Base-by-base conservation (phyloP, 2,888 invertebrate species). In the Oxytorus armatus region DNA sequence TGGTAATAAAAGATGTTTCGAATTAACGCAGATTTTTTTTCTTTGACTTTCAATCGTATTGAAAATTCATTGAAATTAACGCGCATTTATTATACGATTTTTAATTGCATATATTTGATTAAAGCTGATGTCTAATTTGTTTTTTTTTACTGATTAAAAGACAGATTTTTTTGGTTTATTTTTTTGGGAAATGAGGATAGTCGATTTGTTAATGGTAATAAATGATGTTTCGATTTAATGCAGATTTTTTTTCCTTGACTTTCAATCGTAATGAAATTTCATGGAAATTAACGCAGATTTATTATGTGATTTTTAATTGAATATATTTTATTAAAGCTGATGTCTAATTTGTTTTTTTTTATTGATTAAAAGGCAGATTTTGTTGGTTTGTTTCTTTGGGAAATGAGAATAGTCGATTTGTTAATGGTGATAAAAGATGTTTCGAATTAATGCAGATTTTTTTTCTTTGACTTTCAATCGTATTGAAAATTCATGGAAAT, bases 341-440 rank as follows among this genome's bases (percentile, higher is more conserved):
- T n/a, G n/a, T n/a, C n/a, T n/a, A n/a, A n/a, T n/a, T n/a, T n/a
- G n/a, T n/a, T n/a, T n/a, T n/a, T n/a, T n/a, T n/a, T n/a, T n/a
- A n/a, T n/a, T n/a, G n/a, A n/a, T n/a, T n/a, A n/a, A n/a, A 11
- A 42, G 25, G 49, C 23, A 5, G 7, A 42, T 11, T 16, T 65
- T 55, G 53, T 29, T 39, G 49, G 39, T 16, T 11, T 10, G 0
- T 3, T 42, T 49, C 25, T 21, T 33, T 49, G 25, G 18, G 51
- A 69, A 69, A 36, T 72, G 36, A 25, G 23, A 39, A 21, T 14
- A 51, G 21, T 1, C n/a, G 25, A 4, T 51, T 69, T 53, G 39
- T 25, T 18, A 36, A 51, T 29, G 10, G 10, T n/a, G 16, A 16
- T 68, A 18, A 11, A 39, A 68, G n/a, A 36, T 29, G 11, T 10